Conservation (phyloP, 2,113 vertebrate species). For the Xiphophorus maculatus region DNA sequence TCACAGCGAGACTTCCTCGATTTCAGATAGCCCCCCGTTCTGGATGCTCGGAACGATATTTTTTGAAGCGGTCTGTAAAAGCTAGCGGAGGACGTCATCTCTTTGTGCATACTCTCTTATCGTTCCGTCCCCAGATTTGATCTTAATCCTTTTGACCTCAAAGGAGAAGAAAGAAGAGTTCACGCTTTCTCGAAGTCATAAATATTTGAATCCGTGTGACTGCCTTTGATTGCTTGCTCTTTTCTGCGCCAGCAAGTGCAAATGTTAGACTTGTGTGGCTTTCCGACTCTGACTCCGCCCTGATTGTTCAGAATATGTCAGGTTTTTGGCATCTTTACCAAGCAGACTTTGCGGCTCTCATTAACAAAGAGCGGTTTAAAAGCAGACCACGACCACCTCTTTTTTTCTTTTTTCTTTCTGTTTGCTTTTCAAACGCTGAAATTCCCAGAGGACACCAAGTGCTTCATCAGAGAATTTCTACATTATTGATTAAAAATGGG, state of each 20-base stretch:
- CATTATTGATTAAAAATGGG: slow-evolving; percentile 73
- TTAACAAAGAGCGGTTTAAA: slow-evolving; percentile 15
- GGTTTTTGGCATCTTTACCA: slow-evolving; percentile 22
- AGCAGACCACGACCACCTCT: background rate
- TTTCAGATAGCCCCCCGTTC: slow-evolving; percentile 14
- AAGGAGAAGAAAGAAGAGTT: slow-evolving; percentile 5
- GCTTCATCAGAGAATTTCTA: slow-evolving; percentile 53
- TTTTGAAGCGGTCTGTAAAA: slow-evolving; percentile 1
- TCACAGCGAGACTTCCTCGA: slow-evolving; percentile 36
- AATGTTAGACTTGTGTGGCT: slow-evolving; percentile 21
- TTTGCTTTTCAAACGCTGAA: slow-evolving; percentile 47
- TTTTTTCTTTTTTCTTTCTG: background rate
- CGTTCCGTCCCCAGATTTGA: background rate
- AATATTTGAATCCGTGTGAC: slow-evolving; percentile 40
- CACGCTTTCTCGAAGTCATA: slow-evolving; percentile 25
- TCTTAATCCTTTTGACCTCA: slow-evolving; percentile 36
- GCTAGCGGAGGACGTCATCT: background rate
- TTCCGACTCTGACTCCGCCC: slow-evolving; percentile 8
- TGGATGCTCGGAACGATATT: background rate
- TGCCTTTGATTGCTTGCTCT: slow-evolving; percentile 24
- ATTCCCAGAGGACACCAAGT: slow-evolving; percentile 49
- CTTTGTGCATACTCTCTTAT: slow-evolving; percentile 6
- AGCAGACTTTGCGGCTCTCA: slow-evolving; percentile 1
- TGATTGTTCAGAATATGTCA: slow-evolving; percentile 13
- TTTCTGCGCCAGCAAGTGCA: slow-evolving; percentile 23